These are phyloP conservation scores for Arrhopalites spinosus DNA, from an alignment of 2,888 invertebrate genomes.

Conservation along the genomic window DNA sequence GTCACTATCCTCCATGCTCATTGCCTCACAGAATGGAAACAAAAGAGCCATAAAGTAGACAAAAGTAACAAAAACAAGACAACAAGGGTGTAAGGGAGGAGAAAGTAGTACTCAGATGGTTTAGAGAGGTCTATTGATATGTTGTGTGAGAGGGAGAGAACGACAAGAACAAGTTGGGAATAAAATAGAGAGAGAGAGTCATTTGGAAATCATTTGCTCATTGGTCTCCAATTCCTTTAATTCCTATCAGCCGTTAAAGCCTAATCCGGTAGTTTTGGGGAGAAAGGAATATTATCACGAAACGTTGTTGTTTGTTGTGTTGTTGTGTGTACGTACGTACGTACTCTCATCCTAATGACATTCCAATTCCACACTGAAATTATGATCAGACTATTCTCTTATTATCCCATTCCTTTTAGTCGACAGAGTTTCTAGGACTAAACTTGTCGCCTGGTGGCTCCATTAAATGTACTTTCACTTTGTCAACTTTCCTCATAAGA, in stretches of 20 bases:
- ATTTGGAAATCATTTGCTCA: constrained; percentile 28
- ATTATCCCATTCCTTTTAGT: not conserved
- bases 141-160: too few species aligned
- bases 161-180: too few species aligned
- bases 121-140: not conserved
- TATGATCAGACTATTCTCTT: constrained; percentile 12
- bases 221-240: constrained; percentile 31
- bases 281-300: not conserved
- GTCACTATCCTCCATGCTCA: not conserved
- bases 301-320: not conserved
- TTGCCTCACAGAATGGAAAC: not conserved
- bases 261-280: not conserved
- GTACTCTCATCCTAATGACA: constrained; percentile 26
- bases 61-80: not conserved
- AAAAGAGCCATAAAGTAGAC: not conserved
- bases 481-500: too few species aligned
- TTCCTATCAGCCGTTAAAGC: constrained; percentile 15
- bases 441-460: too few species aligned
- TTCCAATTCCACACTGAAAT: constrained; percentile 34
- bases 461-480: too few species aligned
- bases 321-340: not conserved
- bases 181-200: not conserved
- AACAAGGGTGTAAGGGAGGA: not conserved
- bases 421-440: too few species aligned
- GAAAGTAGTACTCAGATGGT: not conserved